Base-by-base conservation (phyloP, 2,797 vertebrate genomes). In the Chrosomus eos region DNA sequence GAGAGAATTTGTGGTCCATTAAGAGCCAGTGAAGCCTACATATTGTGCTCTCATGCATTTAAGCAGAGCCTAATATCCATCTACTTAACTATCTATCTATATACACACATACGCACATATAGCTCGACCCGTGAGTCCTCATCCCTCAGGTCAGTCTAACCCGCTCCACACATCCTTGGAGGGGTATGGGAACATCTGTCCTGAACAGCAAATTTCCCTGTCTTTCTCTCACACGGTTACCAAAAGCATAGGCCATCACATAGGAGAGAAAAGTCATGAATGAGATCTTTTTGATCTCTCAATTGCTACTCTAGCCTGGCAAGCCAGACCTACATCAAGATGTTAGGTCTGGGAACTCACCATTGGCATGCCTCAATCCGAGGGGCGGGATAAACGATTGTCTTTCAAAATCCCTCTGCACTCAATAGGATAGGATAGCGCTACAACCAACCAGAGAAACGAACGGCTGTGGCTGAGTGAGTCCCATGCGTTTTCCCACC, bases 1-100 rank as follows among this genome's bases (percentile, higher is more conserved):
- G 85, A 89, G 74, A 88, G 66, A 43, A 81, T 83, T 88, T 90
- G 86, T 89, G 88, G 91, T 93, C 92, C 92, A 93, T 94, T 94
- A 93, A 89, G 87, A 89, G 70, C 75, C 85, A 86, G 71, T 72
- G 85, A 89, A 90, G 91, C 91, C 85, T 90, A 73, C 58, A 90
- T 90, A 91, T 91, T 88, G 88, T 84, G 81, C 86, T 80, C 77
- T 93, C 90, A 82, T 88, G 89, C 91, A 90, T 89, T 78, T 60
- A 70, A 84, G 26, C 51, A 71, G 51, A 51, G 64, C 14, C 66
- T 84, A 60, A 78, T 77, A 68, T 84, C 28, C 75, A 78, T 77
- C 66, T 43, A 78, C 73, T 84, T 74, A 66, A 75, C 55, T 72
- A 64, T 70, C 45, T 80, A 36, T 80, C 71, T 75, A 48, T 67